Base-by-base conservation (phyloP, 1,140 invertebrate genomes). In the Hycleus phaleratus region DNA sequence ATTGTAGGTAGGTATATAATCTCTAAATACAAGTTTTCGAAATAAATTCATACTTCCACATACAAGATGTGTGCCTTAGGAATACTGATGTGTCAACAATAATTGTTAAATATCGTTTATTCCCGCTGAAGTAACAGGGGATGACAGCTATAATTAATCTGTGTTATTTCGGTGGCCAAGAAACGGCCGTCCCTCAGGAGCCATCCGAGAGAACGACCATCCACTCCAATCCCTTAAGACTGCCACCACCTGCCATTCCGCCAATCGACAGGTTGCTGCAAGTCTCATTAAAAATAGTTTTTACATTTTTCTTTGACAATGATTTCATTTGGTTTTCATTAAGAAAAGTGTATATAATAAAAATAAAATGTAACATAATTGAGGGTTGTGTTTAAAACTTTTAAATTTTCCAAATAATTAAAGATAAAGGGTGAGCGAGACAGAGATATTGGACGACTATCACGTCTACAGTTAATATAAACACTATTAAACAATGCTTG, bases 51-150 rank as follows among this genome's bases (percentile, higher is more conserved):
- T 32, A 32, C 32, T 32, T 32, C 32, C 32, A 32, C 32, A 32
- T 32, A 32, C 32, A 32, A 32, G 32, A 32, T 32, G 32, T 32
- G 32, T 32, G 32, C 32, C 32, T 32, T 32, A 32, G 32, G 32
- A 32, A 32, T 32, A 32, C 32, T 32, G 32, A 69, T 67, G 59
- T 72, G 70, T 72, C 70, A 71, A 49, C 56, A 68, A 64, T 72
- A 72, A 72, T 72, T 72, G 70, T 72, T 72, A 72, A 72, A 72
- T 72, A 72, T 72, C 67, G 70, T 70, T 71, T 71, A 71, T 72
- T 69, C 68, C 59, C 60, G 62, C 60, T 67, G 65, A 68, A 68
- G 67, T 72, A 71, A 71, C 68, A 64, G 61, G 65, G 68, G 68
- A 70, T 72, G 70, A 72, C 70, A 68, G 70, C 68, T 62, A 63